Evolutionary conservation across 2,888 invertebrate genomes (phyloP), one percentile per base, ranked within the genome.

Genomic region (Chrysolina haemoptera): DNA sequence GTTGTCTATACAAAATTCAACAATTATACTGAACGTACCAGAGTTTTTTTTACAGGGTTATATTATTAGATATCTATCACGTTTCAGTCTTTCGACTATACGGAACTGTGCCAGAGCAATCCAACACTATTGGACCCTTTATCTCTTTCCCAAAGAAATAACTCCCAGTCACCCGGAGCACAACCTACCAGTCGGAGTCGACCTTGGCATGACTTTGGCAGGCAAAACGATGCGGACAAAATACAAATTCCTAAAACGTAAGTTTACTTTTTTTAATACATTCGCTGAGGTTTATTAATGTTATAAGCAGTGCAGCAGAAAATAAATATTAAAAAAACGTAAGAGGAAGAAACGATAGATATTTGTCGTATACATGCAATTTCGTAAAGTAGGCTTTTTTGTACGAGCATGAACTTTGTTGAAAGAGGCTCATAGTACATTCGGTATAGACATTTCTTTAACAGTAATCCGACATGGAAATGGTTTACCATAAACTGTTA

Each of bases 171-270:
- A 14, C 88, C 88, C 53, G 87, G 88, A 78, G 84, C 86, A 22
- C 86, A 89, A 86, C 89, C 91, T 70, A 91, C 91, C 62, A 91
- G 94, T 78, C 91, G 95, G 86, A 95, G 95, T 82, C 90, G 96
- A 84, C 96, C 96, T 81, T 97, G 96, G 96, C 97, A 96, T 89
- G 97, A 97, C 90, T 97, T 96, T 89, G 97, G 96, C 72, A 91
- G 97, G 80, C 96, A 96, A 87, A 96, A 96, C 86, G 97, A 97
- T 88, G 96, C 96, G 72, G 97, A 97, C 89, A 97, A 97, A 91
- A 96, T 98, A 87, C 97, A 98, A 91, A 98, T 98, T 90, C 96
- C 97, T 88, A 98, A 98, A 94, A 91, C 97, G 97, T 98, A 91
- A 96, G 97, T 95, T 59, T 6, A n/a, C 35, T 59, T 55, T 35